A percentile compares a stretch with the other conserved stretches of the same genome.
Conservation (phyloP, 2,797 vertebrate genomes). For the Eremophila alpestris region DNA sequence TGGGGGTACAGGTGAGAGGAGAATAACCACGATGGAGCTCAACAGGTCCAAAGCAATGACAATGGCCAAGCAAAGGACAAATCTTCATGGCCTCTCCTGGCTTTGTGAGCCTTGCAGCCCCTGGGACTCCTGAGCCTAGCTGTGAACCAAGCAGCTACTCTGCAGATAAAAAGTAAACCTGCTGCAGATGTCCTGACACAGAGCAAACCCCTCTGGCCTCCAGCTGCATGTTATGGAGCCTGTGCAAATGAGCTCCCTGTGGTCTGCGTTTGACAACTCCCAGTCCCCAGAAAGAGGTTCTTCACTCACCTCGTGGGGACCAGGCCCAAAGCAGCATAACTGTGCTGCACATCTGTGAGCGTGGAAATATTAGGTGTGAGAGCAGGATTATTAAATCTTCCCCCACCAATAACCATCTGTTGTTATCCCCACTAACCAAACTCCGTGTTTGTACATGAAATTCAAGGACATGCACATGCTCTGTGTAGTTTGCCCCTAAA, state of each 20-base stretch:
- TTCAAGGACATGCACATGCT: neutral
- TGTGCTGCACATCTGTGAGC: neutral
- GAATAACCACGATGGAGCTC: neutral
- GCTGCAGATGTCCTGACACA: constrained; percentile 6
- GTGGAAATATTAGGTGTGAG: constrained; percentile 31
- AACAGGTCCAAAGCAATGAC: neutral
- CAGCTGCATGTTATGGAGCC: neutral
- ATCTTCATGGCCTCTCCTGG: neutral
- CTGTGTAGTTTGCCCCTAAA: neutral
- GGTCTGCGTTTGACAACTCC: neutral
- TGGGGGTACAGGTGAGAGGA: neutral
- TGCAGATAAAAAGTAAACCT: neutral
- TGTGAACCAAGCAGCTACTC: neutral
- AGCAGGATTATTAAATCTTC: neutral
- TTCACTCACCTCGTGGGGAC: neutral
- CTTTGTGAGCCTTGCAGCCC: neutral
- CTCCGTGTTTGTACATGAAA: neutral
- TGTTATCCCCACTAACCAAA: neutral
- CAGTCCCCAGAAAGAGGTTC: neutral
- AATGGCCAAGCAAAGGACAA: neutral
- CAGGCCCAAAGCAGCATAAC: neutral
- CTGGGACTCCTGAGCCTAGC: neutral
- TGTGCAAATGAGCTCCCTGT: neutral
- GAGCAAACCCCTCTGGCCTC: neutral
- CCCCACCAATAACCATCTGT: neutral